Evolutionary conservation across 1,140 invertebrate species (phyloP).

Genomic region (Eciton burchellii): DNA sequence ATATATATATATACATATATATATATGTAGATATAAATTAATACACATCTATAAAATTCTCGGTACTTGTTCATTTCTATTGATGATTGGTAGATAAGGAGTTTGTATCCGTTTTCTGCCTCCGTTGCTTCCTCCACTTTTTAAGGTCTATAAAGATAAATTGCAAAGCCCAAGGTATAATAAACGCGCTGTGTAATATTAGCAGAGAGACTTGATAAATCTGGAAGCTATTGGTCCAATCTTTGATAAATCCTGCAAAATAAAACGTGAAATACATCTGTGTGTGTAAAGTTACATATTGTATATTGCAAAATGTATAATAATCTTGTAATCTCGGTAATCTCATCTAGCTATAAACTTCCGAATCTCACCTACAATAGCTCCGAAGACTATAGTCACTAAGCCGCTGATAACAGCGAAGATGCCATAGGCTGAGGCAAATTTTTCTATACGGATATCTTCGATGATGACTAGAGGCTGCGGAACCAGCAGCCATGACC

Average conservation of each 20-base stretch:
- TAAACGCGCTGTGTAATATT: slow-evolving; percentile 77
- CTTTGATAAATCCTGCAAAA: slow-evolving; percentile 82
- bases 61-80: background rate
- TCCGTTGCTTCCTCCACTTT: slow-evolving; percentile 54
- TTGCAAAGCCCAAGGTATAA: slow-evolving; percentile 82
- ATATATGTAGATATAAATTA: background rate
- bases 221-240: slow-evolving; percentile 81
- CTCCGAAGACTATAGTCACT: slow-evolving; percentile 80
- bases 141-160: slow-evolving; percentile 72
- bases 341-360: background rate
- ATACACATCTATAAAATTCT: too few species aligned
- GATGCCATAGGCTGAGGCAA: slow-evolving; percentile 83
- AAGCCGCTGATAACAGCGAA: slow-evolving; percentile 81
- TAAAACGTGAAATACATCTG: too few species aligned
- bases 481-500: slow-evolving; percentile 80
- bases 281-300: background rate
- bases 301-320: background rate
- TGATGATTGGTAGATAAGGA: background rate
- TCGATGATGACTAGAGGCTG: slow-evolving; percentile 83
- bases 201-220: slow-evolving; percentile 80
- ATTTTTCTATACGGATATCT: slow-evolving; percentile 81
- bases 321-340: background rate
- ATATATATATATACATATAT: background rate
- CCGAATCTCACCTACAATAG: slow-evolving; percentile 80
- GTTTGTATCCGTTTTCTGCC: slow-evolving; percentile 26